Evolutionary conservation across 2,797 vertebrate species (phyloP), one percentile per base, ranked within the genome.

Genomic region (Champsocephalus gunnari): DNA sequence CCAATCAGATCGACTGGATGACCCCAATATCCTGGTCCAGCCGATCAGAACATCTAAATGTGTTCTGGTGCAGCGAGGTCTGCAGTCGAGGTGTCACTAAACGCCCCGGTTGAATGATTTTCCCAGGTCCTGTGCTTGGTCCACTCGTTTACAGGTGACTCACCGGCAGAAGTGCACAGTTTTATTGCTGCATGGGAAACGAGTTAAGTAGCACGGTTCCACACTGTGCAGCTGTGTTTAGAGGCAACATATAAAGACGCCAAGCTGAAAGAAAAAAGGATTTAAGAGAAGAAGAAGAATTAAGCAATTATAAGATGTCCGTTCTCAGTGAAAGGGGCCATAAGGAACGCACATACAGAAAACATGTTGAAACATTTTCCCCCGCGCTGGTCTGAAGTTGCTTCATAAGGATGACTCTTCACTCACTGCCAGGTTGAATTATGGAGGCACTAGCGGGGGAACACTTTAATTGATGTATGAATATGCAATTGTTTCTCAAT

Each of bases 11-110:
- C 77, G 73, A 90, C 87, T 87, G 24, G 60, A 71, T 92, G 90
- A 93, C 92, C 92, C 87, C 92, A 92, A 93, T 93, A 90, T 93
- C 92, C 93, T 54, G 85, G 81, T 87, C 87, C 87, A 87, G 58
- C 92, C 91, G 68, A 94, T 93, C 91, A 93, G 89, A 93, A 93
- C 90, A 91, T 88, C 91, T 90, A 91, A 94, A 93, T 90, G 87
- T 82, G 79, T 73, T 69, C 61, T 68, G 82, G 83, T 83, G 83
- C 80, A 71, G 21, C 48, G 75, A 72, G 54, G 78, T 86, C 79
- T 80, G 79, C 74, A 61, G 71, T 17, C 14, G 66, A 90, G 76
- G 89, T 89, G 86, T 91, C 85, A 54, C 71, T 81, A 47, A 80
- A 63, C 47, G 66, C 73, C 47, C 57, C 0, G 84, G 68, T 80